A percentile compares a stretch with the other conserved stretches of the same genome.
phyloP scores from a whole-genome alignment of 2,888 invertebrate genomes.

The Athrips mouffetella region DNA sequence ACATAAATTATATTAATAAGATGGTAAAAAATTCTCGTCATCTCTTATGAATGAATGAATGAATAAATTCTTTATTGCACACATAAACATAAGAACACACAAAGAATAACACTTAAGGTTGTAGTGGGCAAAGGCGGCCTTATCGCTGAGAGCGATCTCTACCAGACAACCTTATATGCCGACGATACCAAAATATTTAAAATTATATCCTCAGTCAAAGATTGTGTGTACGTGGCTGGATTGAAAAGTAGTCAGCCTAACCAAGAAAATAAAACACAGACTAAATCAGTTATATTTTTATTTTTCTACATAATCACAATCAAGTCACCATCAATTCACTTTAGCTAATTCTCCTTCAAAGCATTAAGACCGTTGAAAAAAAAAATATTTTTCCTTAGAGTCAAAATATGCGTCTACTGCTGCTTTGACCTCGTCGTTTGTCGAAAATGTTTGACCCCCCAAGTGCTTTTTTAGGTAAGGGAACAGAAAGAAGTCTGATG shows the following conservation, averaged over 20 bases:
- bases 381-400: conserved; percentile 1
- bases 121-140: no score
- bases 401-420: background rate
- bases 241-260: conserved; percentile 6
- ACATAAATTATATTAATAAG: no score
- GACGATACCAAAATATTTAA: no score
- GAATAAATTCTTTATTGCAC: no score
- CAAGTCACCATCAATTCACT: conserved; percentile 15
- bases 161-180: no score
- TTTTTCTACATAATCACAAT: conserved; percentile 15
- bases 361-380: conserved; percentile 13
- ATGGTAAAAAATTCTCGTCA: no score
- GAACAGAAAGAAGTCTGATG: conserved; percentile 2
- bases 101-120: no score
- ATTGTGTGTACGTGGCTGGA: no score
- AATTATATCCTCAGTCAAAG: no score
- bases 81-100: no score
- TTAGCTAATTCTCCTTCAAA: conserved; percentile 14
- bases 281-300: conserved; percentile 11
- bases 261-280: conserved; percentile 11
- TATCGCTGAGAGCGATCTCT: no score
- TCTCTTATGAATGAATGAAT: no score
- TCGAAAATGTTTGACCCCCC: background rate
- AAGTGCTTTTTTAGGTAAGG: conserved; percentile 1
- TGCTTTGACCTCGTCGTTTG: conserved; percentile 1